These are phyloP conservation scores for Batillaria attramentaria DNA, from an alignment of 1,140 invertebrate genomes.

Conservation along the genomic window DNA sequence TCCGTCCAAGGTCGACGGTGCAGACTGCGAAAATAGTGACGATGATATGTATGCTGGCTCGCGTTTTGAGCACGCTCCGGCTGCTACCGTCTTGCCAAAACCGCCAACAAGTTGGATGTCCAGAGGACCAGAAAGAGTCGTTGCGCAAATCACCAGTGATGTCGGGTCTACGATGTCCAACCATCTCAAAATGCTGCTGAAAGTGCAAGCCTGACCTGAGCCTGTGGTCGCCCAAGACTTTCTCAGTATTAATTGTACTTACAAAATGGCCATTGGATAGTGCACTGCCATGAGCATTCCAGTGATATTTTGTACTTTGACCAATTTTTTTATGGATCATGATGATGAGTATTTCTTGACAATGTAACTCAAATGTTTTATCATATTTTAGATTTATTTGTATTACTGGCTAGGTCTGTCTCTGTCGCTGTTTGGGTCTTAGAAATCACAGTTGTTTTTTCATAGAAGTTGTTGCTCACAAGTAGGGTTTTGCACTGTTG, in stretches of 20 bases:
- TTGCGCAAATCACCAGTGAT: not conserved
- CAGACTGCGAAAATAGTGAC: slow-evolving; percentile 16
- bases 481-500: too few species aligned
- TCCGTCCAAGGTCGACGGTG: slow-evolving; percentile 30
- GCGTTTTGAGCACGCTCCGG: slow-evolving; percentile 78
- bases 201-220: slow-evolving; percentile 67
- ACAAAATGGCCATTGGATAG: not conserved
- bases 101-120: slow-evolving; percentile 76
- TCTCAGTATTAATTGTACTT: not conserved
- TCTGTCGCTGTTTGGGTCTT: slow-evolving; percentile 39
- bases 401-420: slow-evolving; percentile 56
- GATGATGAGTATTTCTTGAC: too few species aligned
- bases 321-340: slow-evolving; percentile 48
- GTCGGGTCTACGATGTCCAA: slow-evolving; percentile 67
- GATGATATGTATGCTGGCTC: slow-evolving; percentile 75
- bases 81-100: slow-evolving; percentile 76
- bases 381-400: slow-evolving; percentile 40
- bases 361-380: too few species aligned
- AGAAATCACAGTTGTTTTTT: slow-evolving; percentile 15
- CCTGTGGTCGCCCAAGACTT: too few species aligned
- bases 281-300: slow-evolving; percentile 26
- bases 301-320: slow-evolving; percentile 41
- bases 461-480: too few species aligned
- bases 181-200: slow-evolving; percentile 76
- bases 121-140: slow-evolving; percentile 35